Conservation (phyloP, 2,888 invertebrate genomes). For the Fragum sueziense region DNA sequence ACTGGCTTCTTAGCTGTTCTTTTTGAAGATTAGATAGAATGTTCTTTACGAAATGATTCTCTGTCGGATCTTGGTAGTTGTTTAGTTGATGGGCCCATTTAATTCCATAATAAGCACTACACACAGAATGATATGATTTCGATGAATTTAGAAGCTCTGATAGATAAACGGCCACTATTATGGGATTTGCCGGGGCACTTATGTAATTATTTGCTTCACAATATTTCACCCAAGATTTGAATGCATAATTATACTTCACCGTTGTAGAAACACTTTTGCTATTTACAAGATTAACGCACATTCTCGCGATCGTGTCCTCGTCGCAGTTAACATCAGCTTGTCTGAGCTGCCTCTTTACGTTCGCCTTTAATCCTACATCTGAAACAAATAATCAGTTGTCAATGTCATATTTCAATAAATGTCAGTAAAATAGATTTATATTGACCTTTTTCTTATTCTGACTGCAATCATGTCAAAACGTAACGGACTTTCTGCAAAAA, state of each 20-base stretch:
- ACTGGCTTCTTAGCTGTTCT: conserved; percentile 29
- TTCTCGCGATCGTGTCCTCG: background rate
- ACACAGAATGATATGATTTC: conserved; percentile 22
- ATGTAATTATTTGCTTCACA: conserved; percentile 20
- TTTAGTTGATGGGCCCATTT: conserved; percentile 41
- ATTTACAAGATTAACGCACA: background rate
- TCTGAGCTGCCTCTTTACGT: background rate
- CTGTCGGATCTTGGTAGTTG: conserved; percentile 42
- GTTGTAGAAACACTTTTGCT: conserved; percentile 35
- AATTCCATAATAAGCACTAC: conserved; percentile 30
- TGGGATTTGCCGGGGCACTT: conserved; percentile 39
- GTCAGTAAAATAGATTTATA: no score
- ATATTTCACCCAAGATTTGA: conserved; percentile 37
- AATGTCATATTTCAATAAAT: no score
- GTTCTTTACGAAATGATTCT: conserved; percentile 49
- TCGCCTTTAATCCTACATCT: conserved; percentile 1
- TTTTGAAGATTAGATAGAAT: conserved; percentile 47
- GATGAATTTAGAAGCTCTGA: conserved; percentile 37
- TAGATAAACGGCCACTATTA: conserved; percentile 40
- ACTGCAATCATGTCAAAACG: conserved; percentile 34
- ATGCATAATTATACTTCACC: conserved; percentile 34
- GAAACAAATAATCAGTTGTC: no score
- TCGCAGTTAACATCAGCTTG: background rate
- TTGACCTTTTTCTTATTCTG: no score
- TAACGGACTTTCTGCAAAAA: conserved; percentile 26